phyloP scores from a whole-genome alignment of 2,797 vertebrate species.

The Paratrypauchen microcephalus region DNA sequence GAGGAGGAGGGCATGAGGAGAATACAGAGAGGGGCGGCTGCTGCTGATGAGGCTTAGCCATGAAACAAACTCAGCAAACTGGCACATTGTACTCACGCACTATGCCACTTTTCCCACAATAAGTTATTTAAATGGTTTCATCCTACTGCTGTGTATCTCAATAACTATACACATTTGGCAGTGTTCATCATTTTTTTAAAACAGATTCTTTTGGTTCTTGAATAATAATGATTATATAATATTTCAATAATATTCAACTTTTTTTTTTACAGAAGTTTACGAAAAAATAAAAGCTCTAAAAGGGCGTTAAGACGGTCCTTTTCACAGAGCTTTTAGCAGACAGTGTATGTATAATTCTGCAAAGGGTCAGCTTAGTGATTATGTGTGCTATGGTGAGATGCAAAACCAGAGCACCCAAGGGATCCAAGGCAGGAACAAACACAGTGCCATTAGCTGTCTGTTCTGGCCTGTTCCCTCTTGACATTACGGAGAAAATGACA shows the following conservation, averaged over 20 bases:
- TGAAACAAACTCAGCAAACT: slow-evolving; percentile 41
- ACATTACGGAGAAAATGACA: slow-evolving; percentile 75
- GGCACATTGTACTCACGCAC: slow-evolving; percentile 17
- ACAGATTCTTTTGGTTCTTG: neutral
- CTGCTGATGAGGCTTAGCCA: slow-evolving; percentile 62
- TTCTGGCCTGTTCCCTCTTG: slow-evolving; percentile 67
- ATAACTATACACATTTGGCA: neutral
- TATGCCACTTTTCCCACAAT: neutral
- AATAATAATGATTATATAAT: no score
- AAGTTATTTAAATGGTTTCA: neutral
- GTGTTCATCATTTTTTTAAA: neutral
- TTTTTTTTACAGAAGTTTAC: neutral
- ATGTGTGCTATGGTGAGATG: slow-evolving; percentile 27
- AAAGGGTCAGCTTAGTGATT: slow-evolving; percentile 41
- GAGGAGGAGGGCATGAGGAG: slow-evolving; percentile 50
- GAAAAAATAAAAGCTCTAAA: neutral
- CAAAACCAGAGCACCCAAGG: slow-evolving; percentile 19
- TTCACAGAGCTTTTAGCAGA: neutral
- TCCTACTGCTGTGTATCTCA: neutral
- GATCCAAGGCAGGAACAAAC: slow-evolving; percentile 34
- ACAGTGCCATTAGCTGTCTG: slow-evolving; percentile 60
- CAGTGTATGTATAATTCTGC: slow-evolving; percentile 7
- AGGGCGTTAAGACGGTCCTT: neutral
- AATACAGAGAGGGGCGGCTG: slow-evolving; percentile 59
- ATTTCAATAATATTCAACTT: neutral